Base-by-base conservation (phyloP, 2,888 invertebrate genomes). In the Dasysyrphus albostriatus region DNA sequence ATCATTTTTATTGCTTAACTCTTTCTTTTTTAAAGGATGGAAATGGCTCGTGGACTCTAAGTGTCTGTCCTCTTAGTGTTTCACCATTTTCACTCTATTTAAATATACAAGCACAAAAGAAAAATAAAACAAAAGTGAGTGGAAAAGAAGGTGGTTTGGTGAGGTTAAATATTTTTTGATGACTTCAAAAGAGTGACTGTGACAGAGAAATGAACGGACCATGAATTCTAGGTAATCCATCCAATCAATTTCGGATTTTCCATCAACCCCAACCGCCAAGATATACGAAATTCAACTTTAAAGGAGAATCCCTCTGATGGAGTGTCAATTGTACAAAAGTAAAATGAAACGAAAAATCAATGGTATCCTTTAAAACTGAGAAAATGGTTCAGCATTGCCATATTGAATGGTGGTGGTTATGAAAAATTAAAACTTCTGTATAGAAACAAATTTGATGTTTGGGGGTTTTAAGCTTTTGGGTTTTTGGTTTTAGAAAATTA, bases 1-100 rank as follows among this genome's bases (percentile, higher is more conserved):
- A 79, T 87, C 83, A 83, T 87, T 87, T 87, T 83, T 83, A 87
- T 87, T 83, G 87, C 83, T 58, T 42, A 78, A 70, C 83, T 70
- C 7, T 44, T 39, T 39, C 4, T 39, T 39, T 34, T 32, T n/a
- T 19, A 42, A 42, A 61, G 32, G 16, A 59, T 44, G 37, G 16
- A 47, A 44, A 16, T 10, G 34, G 19, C 3, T 14, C 24, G 24
- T 19, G 32, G 61, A 32, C 54, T 47, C 47, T 49, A 19, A 69
- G 19, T 69, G 34, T 51, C 19, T 61, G 51, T 67, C 47, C 83
- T 67, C 34, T 58, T 42, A 51, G 65, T 58, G 69, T 56, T 58
- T 72, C 58, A 39, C n/a, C 56, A 75, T 70, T 75, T 56, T 61
- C 75, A 72, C 77, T 67, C 24, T 32, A 65, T 79, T 65, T 19